phyloP scores from a whole-genome alignment of 2,113 vertebrate species.

The Brachyistius frenatus region DNA sequence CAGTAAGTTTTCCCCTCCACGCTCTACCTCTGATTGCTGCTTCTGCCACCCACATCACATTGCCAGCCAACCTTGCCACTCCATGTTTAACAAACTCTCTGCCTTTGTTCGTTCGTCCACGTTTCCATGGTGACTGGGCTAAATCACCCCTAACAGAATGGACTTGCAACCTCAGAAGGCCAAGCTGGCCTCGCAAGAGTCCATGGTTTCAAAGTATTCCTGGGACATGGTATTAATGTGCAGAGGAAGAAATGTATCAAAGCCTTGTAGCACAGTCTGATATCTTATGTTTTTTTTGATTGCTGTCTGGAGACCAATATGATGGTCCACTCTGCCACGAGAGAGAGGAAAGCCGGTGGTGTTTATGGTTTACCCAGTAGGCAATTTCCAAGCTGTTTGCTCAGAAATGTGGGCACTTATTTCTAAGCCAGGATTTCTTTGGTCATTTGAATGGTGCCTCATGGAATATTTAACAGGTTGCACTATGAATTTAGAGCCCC shows the following conservation, averaged over 20 bases:
- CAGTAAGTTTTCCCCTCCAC: conserved; percentile 4
- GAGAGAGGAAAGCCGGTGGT: conserved; percentile 28
- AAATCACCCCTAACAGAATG: conserved; percentile 84
- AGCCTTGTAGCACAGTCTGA: conserved; percentile 67
- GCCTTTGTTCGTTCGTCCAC: conserved; percentile 73
- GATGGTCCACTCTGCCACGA: conserved; percentile 9
- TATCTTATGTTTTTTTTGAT: conserved; percentile 40
- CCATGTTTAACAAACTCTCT: conserved; percentile 88
- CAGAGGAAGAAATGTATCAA: conserved; percentile 81
- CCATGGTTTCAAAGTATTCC: conserved; percentile 22
- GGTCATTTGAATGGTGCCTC: conserved; percentile 47
- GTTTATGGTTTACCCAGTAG: conserved; percentile 54
- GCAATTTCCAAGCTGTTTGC: conserved; percentile 44
- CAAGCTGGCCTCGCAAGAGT: conserved; percentile 52
- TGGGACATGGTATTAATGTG: conserved; percentile 64
- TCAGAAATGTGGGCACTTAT: conserved; percentile 24
- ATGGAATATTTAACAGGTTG: conserved; percentile 33
- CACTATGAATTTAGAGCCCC: conserved; percentile 34
- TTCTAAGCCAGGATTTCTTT: conserved; percentile 36
- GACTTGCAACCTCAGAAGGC: conserved; percentile 80
- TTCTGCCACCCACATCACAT: conserved; percentile 72
- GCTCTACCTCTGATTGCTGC: conserved; percentile 23
- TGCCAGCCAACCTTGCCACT: conserved; percentile 87
- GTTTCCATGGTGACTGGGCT: conserved; percentile 81
- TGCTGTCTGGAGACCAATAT: conserved; percentile 41